Evolutionary conservation across 92 coral and sea anemone species (phyloP).

Genomic region (Metridium senile): DNA sequence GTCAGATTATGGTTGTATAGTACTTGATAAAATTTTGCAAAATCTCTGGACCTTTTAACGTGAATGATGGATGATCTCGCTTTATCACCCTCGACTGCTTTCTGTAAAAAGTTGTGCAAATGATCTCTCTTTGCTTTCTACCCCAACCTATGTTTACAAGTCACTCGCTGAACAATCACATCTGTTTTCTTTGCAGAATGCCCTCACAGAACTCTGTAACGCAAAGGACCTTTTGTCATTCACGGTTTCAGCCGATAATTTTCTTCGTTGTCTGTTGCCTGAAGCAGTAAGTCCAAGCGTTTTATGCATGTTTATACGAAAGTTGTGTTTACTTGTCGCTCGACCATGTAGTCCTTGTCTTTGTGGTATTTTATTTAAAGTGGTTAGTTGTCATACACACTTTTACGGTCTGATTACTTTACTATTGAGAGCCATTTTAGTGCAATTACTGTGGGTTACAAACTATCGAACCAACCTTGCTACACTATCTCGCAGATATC

Average conservation of each 20-base stretch:
- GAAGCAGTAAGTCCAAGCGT: slow-evolving; percentile 63
- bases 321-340: slow-evolving; percentile 33
- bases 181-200: slow-evolving; percentile 46
- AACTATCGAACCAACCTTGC: slow-evolving; percentile 3
- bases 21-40: slow-evolving; percentile 3
- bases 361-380: slow-evolving; percentile 22
- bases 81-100: background rate
- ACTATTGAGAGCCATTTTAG: slow-evolving; percentile 30
- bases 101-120: slow-evolving; percentile 11
- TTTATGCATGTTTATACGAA: slow-evolving; percentile 1
- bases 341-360: slow-evolving; percentile 29
- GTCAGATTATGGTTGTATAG: slow-evolving; percentile 35
- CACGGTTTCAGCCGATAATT: slow-evolving; percentile 66
- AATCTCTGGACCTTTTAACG: background rate
- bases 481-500: slow-evolving; percentile 10
- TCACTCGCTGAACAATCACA: slow-evolving; percentile 1
- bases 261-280: slow-evolving; percentile 66
- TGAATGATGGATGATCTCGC: background rate
- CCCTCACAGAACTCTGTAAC: slow-evolving; percentile 63
- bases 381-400: slow-evolving; percentile 28
- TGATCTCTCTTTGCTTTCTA: slow-evolving; percentile 13
- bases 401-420: slow-evolving; percentile 40
- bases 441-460: slow-evolving; percentile 17
- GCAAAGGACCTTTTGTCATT: slow-evolving; percentile 56
- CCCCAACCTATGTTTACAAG: background rate